Evolutionary conservation across 2,113 vertebrate genomes (phyloP).

Genomic region (Aptenodytes forsteri): DNA sequence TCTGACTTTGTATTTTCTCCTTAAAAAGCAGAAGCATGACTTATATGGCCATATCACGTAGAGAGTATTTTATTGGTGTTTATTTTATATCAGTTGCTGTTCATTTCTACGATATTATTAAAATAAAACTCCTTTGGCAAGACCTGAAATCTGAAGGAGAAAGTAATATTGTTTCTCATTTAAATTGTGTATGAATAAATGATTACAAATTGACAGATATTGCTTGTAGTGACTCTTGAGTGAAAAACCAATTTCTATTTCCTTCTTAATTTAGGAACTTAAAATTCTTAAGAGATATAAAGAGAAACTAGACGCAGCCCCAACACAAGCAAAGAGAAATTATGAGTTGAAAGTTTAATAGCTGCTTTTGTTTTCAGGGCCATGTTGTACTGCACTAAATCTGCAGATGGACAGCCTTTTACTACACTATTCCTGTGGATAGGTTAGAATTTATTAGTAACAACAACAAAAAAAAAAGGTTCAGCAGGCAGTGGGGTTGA

Average conservation of each 20-base stretch:
- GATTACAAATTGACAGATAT: background rate
- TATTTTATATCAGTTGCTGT: background rate
- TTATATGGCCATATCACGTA: background rate
- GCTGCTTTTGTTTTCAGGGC: background rate
- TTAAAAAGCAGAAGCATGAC: background rate
- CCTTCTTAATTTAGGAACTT: constrained; percentile 30
- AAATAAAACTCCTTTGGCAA: constrained; percentile 6
- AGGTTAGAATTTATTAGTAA: background rate
- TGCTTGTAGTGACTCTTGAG: background rate
- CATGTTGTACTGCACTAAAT: background rate
- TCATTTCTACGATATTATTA: background rate
- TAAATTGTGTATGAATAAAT: constrained; percentile 33
- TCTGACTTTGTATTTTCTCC: background rate
- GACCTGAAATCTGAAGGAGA: background rate
- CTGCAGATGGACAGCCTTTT: background rate
- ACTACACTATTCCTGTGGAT: background rate
- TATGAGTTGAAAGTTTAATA: background rate
- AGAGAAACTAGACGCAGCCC: background rate
- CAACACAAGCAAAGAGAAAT: background rate
- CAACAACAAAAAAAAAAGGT: background rate
- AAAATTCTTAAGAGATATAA: constrained; percentile 22
- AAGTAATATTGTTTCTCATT: constrained; percentile 13
- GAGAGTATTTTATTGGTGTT: background rate
- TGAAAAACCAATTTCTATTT: background rate
- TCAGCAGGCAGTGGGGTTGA: no score